These are phyloP conservation scores for Epinotia brunnichana DNA, from an alignment of 2,888 invertebrate species.

Conservation along the genomic window DNA sequence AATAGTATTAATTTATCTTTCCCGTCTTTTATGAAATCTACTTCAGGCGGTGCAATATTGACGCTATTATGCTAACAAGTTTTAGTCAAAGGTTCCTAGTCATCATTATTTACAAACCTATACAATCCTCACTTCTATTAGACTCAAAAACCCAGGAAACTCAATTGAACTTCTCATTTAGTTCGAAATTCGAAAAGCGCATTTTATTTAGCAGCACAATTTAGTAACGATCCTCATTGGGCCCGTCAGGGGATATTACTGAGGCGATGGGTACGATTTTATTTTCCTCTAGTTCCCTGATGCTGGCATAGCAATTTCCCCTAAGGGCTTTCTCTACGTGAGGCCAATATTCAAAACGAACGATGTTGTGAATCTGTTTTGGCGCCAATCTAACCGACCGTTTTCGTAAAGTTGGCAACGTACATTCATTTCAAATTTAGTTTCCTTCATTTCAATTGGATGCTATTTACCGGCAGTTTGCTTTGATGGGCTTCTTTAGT, in stretches of 20 bases:
- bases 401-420: slow-evolving; percentile 46
- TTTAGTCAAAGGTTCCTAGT: too few species aligned
- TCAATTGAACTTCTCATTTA: slow-evolving; percentile 38
- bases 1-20: too few species aligned
- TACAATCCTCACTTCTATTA: background rate
- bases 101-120: too few species aligned
- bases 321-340: slow-evolving; percentile 76
- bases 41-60: too few species aligned
- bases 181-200: slow-evolving; percentile 48
- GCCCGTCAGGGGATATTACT: slow-evolving; percentile 72
- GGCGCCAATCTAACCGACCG: slow-evolving; percentile 68
- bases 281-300: slow-evolving; percentile 67
- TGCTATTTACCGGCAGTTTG: slow-evolving; percentile 46
- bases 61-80: too few species aligned
- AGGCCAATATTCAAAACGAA: slow-evolving; percentile 79
- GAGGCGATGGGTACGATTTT: slow-evolving; percentile 72
- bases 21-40: too few species aligned
- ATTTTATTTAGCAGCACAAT: slow-evolving; percentile 73
- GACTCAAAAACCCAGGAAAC: slow-evolving; percentile 8
- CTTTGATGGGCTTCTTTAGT: slow-evolving; percentile 24
- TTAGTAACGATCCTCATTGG: slow-evolving; percentile 73
- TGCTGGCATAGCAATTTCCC: slow-evolving; percentile 70
- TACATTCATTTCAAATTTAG: slow-evolving; percentile 39
- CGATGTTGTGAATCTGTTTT: slow-evolving; percentile 77
- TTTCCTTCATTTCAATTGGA: slow-evolving; percentile 54